phyloP scores from a whole-genome alignment of 2,888 invertebrate genomes.

The Nezara viridula region DNA sequence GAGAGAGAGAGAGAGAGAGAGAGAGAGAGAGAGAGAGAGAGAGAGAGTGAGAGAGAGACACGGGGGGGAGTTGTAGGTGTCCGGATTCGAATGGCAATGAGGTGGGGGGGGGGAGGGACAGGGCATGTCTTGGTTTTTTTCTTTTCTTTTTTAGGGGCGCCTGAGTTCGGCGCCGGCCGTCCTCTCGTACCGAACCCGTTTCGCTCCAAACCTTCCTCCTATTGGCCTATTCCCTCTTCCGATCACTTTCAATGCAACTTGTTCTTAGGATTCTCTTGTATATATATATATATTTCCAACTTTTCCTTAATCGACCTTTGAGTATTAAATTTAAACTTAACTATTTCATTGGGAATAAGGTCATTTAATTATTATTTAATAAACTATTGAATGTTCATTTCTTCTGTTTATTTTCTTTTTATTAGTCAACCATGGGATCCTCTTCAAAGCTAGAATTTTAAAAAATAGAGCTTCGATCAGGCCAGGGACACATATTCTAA shows the following conservation, averaged over 20 bases:
- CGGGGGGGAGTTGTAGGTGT: conserved; percentile 5
- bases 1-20: background rate
- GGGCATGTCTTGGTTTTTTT: background rate
- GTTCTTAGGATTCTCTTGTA: background rate
- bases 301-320: too few species aligned
- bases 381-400: too few species aligned
- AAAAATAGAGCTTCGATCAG: too few species aligned
- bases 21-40: background rate
- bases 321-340: too few species aligned
- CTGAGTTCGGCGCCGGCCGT: conserved; percentile 27
- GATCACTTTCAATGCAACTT: background rate
- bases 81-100: conserved; percentile 7
- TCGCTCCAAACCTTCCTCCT: background rate
- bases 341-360: too few species aligned
- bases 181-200: conserved; percentile 11
- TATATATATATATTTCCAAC: too few species aligned
- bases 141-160: conserved; percentile 51
- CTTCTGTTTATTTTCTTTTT: too few species aligned
- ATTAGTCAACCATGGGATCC: too few species aligned
- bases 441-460: too few species aligned
- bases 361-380: too few species aligned
- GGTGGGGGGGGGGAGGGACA: background rate
- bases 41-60: conserved; percentile 46
- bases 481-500: too few species aligned
- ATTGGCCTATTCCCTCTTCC: background rate